These are phyloP conservation scores for Hydrophis major DNA, from an alignment of 2,797 vertebrate genomes.

Conservation along the genomic window DNA sequence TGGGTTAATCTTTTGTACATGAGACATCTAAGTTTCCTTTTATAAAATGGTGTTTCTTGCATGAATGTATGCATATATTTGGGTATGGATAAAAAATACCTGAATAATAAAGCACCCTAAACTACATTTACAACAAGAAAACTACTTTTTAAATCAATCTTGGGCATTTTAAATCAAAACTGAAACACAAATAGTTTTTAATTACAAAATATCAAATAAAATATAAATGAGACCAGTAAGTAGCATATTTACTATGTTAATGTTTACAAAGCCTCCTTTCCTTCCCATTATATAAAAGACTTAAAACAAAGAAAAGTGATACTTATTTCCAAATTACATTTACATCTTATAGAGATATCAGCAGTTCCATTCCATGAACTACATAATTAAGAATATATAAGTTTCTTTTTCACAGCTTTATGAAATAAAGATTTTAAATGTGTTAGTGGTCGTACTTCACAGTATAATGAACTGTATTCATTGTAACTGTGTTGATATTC, in stretches of 20 bases:
- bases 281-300: background rate
- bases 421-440: conserved; percentile 32
- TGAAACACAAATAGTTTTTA: background rate
- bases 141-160: background rate
- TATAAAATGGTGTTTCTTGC: background rate
- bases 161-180: background rate
- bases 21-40: background rate
- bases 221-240: background rate
- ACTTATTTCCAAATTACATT: conserved; percentile 48
- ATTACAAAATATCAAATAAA: background rate
- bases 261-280: background rate
- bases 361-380: conserved; percentile 30
- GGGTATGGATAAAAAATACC: background rate
- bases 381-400: conserved; percentile 29
- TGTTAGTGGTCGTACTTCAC: conserved; percentile 23
- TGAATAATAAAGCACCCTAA: background rate
- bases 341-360: conserved; percentile 48
- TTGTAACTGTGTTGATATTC: background rate
- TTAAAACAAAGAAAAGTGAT: conserved; percentile 17
- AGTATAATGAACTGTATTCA: background rate
- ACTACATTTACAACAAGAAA: background rate
- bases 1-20: background rate
- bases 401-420: conserved; percentile 45
- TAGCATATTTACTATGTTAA: background rate
- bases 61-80: background rate